Evolutionary conservation across 2,113 vertebrate genomes (phyloP), one percentile per base, ranked within the genome.

Genomic region (Antechinus flavipes): DNA sequence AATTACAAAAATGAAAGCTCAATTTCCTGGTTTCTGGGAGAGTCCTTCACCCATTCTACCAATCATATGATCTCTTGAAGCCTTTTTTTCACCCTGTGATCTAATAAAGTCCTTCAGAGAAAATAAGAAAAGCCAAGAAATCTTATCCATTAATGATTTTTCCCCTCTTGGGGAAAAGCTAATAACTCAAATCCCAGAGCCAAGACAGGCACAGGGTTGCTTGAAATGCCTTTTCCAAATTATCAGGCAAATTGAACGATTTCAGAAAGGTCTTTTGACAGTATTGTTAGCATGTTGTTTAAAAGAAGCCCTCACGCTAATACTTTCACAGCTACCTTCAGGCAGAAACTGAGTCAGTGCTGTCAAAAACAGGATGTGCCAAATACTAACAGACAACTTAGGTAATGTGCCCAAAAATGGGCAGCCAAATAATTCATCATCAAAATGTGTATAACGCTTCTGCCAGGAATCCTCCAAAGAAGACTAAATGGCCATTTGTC

Each of bases 231-330:
- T 42, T 42, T 84, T 84, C 68, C 68, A 84, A 42, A 84, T 23
- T 35, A 84, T 19, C 6, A 23, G 95, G 94, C 54, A 94, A 93
- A 93, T 42, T 42, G 68, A 94, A 58, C 90, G 68, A 91, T 84
- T 96, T 96, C 89, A 90, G 55, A 50, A 96, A 97, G 61, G n/a
- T 91, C 91, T 93, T 50, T 61, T 90, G 95, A 94, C 55, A 93
- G 52, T 90, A 93, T 95, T 76, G 55, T 52, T 93, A 95, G 52
- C 55, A 42, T 94, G 55, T 91, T 26, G 35, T 91, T 89, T 27
- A 46, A 95, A 90, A 95, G 93, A 91, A 93, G 19, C 35, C 68
- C 35, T 50, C 92, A 47, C 94, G 47, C 12, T 89, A 90, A 84
- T 93, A 47, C 58, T 95, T 93, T n/a, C 68, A 95, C 42, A 25